Evolutionary conservation across 2,113 vertebrate species (phyloP).

Genomic region (Tachycineta bicolor): DNA sequence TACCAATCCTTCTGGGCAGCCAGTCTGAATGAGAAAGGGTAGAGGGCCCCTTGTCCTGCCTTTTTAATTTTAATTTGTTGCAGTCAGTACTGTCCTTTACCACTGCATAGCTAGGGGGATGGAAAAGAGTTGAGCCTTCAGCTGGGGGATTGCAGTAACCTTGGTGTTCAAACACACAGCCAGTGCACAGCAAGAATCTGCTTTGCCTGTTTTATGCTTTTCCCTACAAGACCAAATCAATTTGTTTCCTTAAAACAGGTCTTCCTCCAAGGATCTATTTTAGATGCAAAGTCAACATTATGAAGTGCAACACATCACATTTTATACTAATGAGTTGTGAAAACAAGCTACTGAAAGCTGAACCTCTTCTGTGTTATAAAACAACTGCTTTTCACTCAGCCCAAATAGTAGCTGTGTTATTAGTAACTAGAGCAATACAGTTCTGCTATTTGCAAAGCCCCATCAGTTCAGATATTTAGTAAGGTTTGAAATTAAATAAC

Average conservation of each 20-base stretch:
- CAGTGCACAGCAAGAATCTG: not conserved
- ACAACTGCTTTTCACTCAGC: not conserved
- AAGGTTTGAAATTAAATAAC: not conserved
- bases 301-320: not conserved
- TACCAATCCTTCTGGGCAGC: not conserved
- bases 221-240: not conserved
- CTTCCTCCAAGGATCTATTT: not conserved
- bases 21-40: not conserved
- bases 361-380: not conserved
- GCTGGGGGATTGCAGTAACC: slow-evolving; percentile 21
- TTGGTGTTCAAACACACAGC: not conserved
- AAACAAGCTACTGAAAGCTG: not conserved
- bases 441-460: not conserved
- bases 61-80: slow-evolving; percentile 27
- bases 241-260: not conserved
- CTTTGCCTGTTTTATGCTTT: not conserved
- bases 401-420: not conserved
- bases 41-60: not conserved
- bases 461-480: not conserved
- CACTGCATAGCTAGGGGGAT: slow-evolving; percentile 5
- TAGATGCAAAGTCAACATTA: not conserved
- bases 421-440: not conserved
- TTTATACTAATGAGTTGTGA: not conserved
- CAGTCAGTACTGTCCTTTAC: slow-evolving; percentile 10
- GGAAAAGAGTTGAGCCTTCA: not conserved